phyloP scores from a whole-genome alignment of 2,797 vertebrate species.

The Pterois miles region DNA sequence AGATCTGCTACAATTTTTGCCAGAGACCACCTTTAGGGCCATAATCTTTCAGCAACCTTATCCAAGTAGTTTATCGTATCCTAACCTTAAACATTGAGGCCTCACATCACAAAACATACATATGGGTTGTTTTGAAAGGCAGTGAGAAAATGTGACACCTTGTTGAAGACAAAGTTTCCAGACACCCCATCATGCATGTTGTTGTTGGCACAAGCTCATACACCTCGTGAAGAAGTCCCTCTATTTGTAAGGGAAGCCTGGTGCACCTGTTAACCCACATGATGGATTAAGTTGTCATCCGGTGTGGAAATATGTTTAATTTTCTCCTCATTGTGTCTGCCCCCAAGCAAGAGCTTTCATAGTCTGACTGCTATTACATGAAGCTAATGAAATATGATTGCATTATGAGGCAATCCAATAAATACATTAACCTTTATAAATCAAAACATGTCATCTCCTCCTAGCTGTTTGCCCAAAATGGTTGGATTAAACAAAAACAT shows the following conservation, averaged over 20 bases:
- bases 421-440: conserved; percentile 79
- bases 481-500: conserved; percentile 58
- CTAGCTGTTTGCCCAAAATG: conserved; percentile 44
- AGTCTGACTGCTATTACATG: conserved; percentile 59
- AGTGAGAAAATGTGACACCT: neutral
- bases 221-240: conserved; percentile 10
- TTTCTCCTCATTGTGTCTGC: conserved; percentile 32
- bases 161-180: neutral
- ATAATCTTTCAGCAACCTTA: neutral
- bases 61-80: neutral
- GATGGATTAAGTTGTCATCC: conserved; percentile 51
- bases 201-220: conserved; percentile 16
- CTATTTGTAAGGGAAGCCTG: neutral
- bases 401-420: conserved; percentile 67
- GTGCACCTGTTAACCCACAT: conserved; percentile 50
- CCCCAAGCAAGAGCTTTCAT: conserved; percentile 44
- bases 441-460: conserved; percentile 59
- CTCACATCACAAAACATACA: neutral
- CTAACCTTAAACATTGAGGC: neutral
- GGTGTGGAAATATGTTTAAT: conserved; percentile 58
- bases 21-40: neutral
- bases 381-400: conserved; percentile 64
- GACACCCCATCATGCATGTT: neutral
- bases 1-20: neutral
- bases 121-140: neutral